Percentiles rank a stretch among this genome's conserved stretches.
phyloP scores from a whole-genome alignment of 2,888 invertebrate genomes.

The Petrophora chlorosata region DNA sequence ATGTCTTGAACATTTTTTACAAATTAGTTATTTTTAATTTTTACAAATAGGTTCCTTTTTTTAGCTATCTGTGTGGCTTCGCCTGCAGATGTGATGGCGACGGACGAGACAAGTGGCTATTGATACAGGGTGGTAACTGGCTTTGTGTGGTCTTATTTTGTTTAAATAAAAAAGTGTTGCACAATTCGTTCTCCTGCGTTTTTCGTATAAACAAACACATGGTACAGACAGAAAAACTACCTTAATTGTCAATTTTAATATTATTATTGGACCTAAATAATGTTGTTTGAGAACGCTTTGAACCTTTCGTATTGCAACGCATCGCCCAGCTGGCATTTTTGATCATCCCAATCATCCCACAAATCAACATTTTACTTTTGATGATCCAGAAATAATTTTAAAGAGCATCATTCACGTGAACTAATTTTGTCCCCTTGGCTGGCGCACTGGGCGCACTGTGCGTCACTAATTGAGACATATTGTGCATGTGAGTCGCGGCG shows the following conservation, averaged over 20 bases:
- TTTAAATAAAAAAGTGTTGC: conserved; percentile 22
- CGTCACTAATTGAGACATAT: conserved; percentile 76
- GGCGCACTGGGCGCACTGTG: conserved; percentile 52
- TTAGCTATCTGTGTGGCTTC: conserved; percentile 7
- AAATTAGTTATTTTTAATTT: conserved; percentile 17
- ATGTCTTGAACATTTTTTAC: conserved; percentile 35
- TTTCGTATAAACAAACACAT: conserved; percentile 11
- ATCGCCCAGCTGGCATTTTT: conserved; percentile 2
- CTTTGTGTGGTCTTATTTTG: conserved; percentile 33
- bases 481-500: conserved; percentile 51
- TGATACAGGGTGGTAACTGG: conserved; percentile 30
- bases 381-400: conserved; percentile 26
- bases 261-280: too few relatives aligned
- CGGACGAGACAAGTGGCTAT: conserved; percentile 20
- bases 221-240: too few relatives aligned
- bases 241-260: too few relatives aligned
- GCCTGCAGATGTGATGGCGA: conserved; percentile 27
- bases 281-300: too few relatives aligned
- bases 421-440: conserved; percentile 59
- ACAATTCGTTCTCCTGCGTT: conserved; percentile 16
- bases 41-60: conserved; percentile 1
- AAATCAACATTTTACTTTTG: conserved; percentile 26
- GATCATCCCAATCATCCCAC: conserved; percentile 1
- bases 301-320: too few relatives aligned
- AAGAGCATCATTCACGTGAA: conserved; percentile 31